phyloP scores from a whole-genome alignment of 2,797 vertebrate genomes.

The Anabas testudineus region DNA sequence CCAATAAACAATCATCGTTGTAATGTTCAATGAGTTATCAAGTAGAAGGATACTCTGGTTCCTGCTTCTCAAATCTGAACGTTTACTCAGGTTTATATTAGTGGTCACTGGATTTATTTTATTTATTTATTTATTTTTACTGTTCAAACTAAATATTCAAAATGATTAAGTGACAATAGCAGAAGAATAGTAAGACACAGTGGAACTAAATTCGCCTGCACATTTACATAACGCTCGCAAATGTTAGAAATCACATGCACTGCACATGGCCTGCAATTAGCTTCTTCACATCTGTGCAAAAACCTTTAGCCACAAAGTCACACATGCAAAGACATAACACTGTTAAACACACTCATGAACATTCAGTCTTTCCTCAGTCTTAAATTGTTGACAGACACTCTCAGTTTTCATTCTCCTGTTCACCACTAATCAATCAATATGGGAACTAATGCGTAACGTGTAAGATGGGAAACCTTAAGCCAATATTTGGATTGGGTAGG shows the following conservation, averaged over 20 bases:
- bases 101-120: background rate
- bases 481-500: constrained; percentile 74
- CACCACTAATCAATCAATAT: constrained; percentile 68
- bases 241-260: background rate
- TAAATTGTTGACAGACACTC: constrained; percentile 54
- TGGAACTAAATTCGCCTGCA: too few species aligned
- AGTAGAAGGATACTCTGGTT: background rate
- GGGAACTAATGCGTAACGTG: constrained; percentile 40
- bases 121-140: too few species aligned
- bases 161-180: too few species aligned
- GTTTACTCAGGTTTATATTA: background rate
- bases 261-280: background rate
- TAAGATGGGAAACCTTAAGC: constrained; percentile 69
- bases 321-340: constrained; percentile 6
- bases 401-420: constrained; percentile 37
- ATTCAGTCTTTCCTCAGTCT: constrained; percentile 13
- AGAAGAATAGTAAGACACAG: too few species aligned
- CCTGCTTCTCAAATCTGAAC: constrained; percentile 12
- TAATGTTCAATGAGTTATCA: constrained; percentile 21
- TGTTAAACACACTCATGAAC: too few species aligned
- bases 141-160: background rate
- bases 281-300: background rate
- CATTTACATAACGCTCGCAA: background rate
- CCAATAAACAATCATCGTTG: constrained; percentile 15
- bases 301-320: background rate